Base-by-base conservation (phyloP, 2,797 vertebrate species). In the Columba guinea region DNA sequence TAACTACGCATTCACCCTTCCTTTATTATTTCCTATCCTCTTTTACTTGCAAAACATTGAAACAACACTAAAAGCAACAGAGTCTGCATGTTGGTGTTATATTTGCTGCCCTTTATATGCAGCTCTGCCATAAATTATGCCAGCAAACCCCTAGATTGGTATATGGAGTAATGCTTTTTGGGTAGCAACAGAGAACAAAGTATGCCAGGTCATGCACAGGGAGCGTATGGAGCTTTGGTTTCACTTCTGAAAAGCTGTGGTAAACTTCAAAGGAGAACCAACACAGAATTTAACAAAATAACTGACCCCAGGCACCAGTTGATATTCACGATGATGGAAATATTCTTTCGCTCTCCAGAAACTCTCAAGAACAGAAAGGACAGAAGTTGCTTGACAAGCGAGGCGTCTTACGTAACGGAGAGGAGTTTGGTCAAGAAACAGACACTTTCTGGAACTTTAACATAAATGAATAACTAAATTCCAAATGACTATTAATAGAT, bases 201-300 rank as follows among this genome's bases (percentile, higher is more conserved):
- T 34, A 34, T 39, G 56, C 62, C 1, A 39, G 90, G 89, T 68
- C 75, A 20, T 10, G 89, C 71, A 49, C 92, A 87, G 67, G 39
- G 73, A 79, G 94, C 1, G 2, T 76, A 77, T 23, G 84, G 88
- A 69, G 85, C 91, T 94, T 97, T 76, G 93, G 89, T 94, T 96
- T 94, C 91, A 52, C 94, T 96, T 96, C 93, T 97, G 95, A 87
- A 95, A 90, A 60, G 27, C 3, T 93, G 96, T 96, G 95, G 95
- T 59, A n/a, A 95, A 84, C 88, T 94, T 94, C 93, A 96, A 96
- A 97, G 85, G 32, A 89, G 60, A 79, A 79, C 35, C 84, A 94
- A 79, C 18, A 32, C 77, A 81, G 89, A 90, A 93, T 41, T 77
- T 30, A 87, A 90, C 90, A 93, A 70, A 89, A 82, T 87, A 32